Evolutionary conservation across 2,888 invertebrate species (phyloP).

Genomic region (Cyrtodaria siliqua): DNA sequence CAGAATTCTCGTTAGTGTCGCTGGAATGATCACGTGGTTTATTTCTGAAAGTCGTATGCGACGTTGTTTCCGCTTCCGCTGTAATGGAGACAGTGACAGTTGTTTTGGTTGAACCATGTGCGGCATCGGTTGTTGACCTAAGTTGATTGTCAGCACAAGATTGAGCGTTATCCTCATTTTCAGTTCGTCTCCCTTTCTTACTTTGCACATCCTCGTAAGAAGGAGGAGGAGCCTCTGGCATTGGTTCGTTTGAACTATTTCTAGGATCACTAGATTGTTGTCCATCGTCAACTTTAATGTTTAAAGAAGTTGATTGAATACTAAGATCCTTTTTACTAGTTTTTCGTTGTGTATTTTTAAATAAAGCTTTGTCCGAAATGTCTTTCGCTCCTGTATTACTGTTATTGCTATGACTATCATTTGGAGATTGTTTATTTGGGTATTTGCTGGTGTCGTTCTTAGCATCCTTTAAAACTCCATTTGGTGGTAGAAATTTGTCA

Average conservation of each 20-base stretch:
- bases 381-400: no score
- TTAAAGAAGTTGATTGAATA: no score
- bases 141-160: no score
- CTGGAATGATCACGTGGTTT: slow-evolving; percentile 29
- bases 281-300: no score
- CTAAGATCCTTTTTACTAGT: not conserved
- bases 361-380: no score
- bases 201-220: slow-evolving; percentile 5
- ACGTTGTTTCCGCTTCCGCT: slow-evolving; percentile 39
- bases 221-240: not conserved
- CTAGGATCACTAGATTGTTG: no score
- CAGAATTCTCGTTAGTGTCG: slow-evolving; percentile 34
- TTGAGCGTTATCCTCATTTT: not conserved
- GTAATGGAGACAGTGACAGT: slow-evolving; percentile 34
- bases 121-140: not conserved
- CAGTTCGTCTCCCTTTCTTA: not conserved
- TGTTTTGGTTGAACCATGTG: slow-evolving; percentile 20
- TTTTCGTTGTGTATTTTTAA: not conserved
- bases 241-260: no score
- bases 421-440: no score
- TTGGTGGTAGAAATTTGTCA: not conserved
- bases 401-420: no score
- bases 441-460: no score
- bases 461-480: no score
- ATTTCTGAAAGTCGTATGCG: slow-evolving; percentile 15